Conservation (phyloP, 2,797 vertebrate species). For the Acanthopagrus latus region DNA sequence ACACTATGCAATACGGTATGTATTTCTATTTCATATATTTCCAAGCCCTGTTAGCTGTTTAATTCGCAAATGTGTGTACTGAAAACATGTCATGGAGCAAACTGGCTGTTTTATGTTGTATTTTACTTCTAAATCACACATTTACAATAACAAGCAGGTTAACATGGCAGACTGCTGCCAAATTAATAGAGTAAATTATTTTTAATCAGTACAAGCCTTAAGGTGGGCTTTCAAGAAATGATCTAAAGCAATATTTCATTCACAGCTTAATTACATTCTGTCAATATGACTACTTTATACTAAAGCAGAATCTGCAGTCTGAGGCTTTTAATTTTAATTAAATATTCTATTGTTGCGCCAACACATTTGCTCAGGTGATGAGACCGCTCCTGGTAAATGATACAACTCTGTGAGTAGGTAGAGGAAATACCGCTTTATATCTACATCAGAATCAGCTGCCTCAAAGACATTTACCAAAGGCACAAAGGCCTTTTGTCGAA, state of each 20-base stretch:
- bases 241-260: slow-evolving; percentile 9
- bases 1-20: too few relatives aligned
- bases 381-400: slow-evolving; percentile 29
- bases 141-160: neutral
- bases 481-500: slow-evolving; percentile 43
- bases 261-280: slow-evolving; percentile 11
- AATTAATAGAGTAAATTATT: neutral
- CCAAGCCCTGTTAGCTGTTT: neutral
- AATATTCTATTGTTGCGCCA: slow-evolving; percentile 18
- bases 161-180: neutral
- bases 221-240: neutral
- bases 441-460: slow-evolving; percentile 43
- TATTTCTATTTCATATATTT: too few relatives aligned
- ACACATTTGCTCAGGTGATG: slow-evolving; percentile 1
- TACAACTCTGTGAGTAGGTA: slow-evolving; percentile 6
- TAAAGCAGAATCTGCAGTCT: neutral
- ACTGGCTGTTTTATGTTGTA: neutral
- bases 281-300: slow-evolving; percentile 1
- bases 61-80: neutral
- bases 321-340: slow-evolving; percentile 1
- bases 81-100: neutral
- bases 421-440: slow-evolving; percentile 27
- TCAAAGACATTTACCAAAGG: slow-evolving; percentile 32
- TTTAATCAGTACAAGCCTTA: neutral
- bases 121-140: slow-evolving; percentile 1